phyloP scores from a whole-genome alignment of 2,113 vertebrate species.

The Sapayoa aenigma region DNA sequence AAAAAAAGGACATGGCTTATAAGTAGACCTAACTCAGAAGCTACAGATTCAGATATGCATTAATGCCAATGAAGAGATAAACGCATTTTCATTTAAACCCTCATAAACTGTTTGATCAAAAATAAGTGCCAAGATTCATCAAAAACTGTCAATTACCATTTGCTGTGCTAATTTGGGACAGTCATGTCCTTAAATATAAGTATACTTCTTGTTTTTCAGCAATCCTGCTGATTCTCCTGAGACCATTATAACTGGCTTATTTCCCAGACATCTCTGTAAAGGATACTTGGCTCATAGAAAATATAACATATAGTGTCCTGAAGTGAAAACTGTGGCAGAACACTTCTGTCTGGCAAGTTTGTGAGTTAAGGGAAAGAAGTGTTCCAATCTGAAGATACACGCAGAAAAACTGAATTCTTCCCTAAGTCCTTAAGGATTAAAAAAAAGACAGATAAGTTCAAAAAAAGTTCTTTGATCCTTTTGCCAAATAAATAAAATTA shows the following conservation, averaged over 20 bases:
- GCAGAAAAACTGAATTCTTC: background rate
- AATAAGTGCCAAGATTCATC: constrained; percentile 22
- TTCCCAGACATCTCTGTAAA: constrained; percentile 38
- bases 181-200: constrained; percentile 1
- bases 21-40: background rate
- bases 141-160: constrained; percentile 50
- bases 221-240: constrained; percentile 20
- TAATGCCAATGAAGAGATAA: constrained; percentile 14
- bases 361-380: background rate
- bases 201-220: background rate
- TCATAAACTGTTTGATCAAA: background rate
- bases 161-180: constrained; percentile 24
- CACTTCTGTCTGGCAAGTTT: background rate
- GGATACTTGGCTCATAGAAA: background rate
- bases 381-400: background rate
- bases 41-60: background rate
- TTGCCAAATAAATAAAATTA: background rate
- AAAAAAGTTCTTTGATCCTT: background rate
- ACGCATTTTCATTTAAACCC: constrained; percentile 21
- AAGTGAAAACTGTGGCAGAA: background rate
- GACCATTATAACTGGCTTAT: constrained; percentile 16
- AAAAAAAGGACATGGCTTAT: background rate
- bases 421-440: background rate
- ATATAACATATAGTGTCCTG: background rate
- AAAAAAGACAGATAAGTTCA: background rate